Conservation (phyloP, 1,140 invertebrate genomes). For the Octopus bimaculoides region DNA sequence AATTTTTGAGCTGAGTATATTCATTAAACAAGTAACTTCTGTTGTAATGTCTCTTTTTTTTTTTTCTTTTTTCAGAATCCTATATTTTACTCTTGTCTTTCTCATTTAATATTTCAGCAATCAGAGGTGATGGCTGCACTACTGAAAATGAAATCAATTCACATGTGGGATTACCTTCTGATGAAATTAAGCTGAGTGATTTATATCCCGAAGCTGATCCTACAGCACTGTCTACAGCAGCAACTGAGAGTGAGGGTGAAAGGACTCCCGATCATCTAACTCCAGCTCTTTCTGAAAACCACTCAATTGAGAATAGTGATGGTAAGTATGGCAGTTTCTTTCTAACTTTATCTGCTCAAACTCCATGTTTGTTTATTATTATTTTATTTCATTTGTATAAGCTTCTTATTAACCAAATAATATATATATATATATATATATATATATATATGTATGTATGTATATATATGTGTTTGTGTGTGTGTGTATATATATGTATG, state of each 20-base stretch:
- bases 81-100: neutral
- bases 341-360: neutral
- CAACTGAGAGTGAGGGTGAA: neutral
- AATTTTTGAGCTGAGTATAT: no score
- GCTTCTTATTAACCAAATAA: no score
- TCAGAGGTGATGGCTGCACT: neutral
- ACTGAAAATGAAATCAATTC: neutral
- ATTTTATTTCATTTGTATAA: no score
- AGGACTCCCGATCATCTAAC: neutral
- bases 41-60: no score
- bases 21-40: no score
- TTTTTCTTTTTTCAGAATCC: no score
- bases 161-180: neutral
- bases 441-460: no score
- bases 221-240: neutral
- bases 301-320: neutral
- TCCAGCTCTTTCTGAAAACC: neutral
- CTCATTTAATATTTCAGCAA: neutral
- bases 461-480: no score
- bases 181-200: neutral
- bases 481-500: no score
- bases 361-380: no score
- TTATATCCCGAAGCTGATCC: neutral
- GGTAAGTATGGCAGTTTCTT: neutral
- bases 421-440: no score